Evolutionary conservation across 1,140 invertebrate genomes (phyloP).

Genomic region (Lordiphosa clarofinis): DNA sequence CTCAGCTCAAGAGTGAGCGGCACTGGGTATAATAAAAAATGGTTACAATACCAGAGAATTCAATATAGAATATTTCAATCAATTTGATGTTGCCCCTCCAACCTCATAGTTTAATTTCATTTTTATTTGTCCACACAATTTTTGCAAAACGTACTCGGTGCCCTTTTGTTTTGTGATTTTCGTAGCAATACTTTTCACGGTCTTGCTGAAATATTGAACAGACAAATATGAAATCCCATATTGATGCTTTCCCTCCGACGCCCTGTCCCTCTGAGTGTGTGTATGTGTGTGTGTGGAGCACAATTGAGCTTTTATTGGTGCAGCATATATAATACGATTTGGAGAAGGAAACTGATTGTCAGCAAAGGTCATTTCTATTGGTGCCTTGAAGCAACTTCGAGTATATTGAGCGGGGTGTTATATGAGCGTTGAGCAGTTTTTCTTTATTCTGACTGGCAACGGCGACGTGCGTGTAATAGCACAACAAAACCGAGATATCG

Average conservation of each 20-base stretch:
- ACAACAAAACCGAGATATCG: constrained; percentile 22
- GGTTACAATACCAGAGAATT: constrained; percentile 27
- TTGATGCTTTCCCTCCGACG: constrained; percentile 39
- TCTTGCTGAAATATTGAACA: constrained; percentile 61
- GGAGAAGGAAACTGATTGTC: constrained; percentile 59
- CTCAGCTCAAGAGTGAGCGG: too few relatives aligned
- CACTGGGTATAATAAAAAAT: constrained; percentile 9
- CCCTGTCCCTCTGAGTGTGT: not conserved
- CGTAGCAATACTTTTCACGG: constrained; percentile 54
- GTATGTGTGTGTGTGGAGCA: constrained; percentile 13
- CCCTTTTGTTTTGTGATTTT: constrained; percentile 12
- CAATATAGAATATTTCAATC: constrained; percentile 39
- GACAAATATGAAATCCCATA: constrained; percentile 72
- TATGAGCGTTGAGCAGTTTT: constrained; percentile 32
- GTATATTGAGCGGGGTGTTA: constrained; percentile 23
- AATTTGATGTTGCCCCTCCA: constrained; percentile 21
- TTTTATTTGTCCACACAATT: constrained; percentile 22
- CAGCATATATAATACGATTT: constrained; percentile 65
- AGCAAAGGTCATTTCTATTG: constrained; percentile 60
- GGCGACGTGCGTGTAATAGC: constrained; percentile 57
- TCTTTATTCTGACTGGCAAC: constrained; percentile 55
- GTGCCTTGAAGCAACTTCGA: constrained; percentile 41
- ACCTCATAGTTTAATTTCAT: constrained; percentile 39
- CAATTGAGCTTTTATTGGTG: constrained; percentile 72
- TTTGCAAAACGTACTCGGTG: constrained; percentile 25